Base-by-base conservation (phyloP, 1,140 invertebrate genomes). In the Pseudomyrmex sp. region DNA sequence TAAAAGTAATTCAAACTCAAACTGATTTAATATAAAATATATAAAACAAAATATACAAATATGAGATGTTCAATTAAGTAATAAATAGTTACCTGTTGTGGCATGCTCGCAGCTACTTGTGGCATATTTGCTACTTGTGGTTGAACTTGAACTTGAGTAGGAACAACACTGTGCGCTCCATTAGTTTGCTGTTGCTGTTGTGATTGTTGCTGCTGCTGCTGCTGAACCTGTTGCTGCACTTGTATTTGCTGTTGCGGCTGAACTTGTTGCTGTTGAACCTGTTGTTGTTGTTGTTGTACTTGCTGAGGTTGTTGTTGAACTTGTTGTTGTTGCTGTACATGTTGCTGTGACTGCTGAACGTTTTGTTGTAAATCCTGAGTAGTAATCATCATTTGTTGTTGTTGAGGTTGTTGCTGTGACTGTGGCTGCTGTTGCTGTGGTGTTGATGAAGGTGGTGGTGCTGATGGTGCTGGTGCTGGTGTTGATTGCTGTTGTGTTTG, bases 21-120 rank as follows among this genome's bases (percentile, higher is more conserved):
- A 26, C 61, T 69, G 1, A 23, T 85, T 50, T 13, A 44, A 52
- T 12, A 63, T 1, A 50, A n/a, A 44, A 13, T 56, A 26, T n/a
- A 73, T 15, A 7, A 52, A 15, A 1, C 84, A 88, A 73, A n/a
- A 46, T 20, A 73, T 23, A 44, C 13, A 73, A 59, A 0, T 15
- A 0, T 44, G 9, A 20, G 35, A 15, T 20, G 2, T 35, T n/a
- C 1, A 73, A 59, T 4, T 73, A 59, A 13, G 2, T 9, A 52
- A 85, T 26, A 1, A 23, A 72, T 48, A 72, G 54, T 90, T 89
- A 93, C 94, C 94, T 94, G 94, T 91, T 93, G 93, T 82, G 96
- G 95, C 90, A 96, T 95, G 88, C 95, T 96, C 52, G 95, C 95
- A 73, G 95, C 95, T 88, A 80, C 90, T 93, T 94, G 54, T 95